phyloP scores from a whole-genome alignment of 2,888 invertebrate species.

The Ophraella communa region DNA sequence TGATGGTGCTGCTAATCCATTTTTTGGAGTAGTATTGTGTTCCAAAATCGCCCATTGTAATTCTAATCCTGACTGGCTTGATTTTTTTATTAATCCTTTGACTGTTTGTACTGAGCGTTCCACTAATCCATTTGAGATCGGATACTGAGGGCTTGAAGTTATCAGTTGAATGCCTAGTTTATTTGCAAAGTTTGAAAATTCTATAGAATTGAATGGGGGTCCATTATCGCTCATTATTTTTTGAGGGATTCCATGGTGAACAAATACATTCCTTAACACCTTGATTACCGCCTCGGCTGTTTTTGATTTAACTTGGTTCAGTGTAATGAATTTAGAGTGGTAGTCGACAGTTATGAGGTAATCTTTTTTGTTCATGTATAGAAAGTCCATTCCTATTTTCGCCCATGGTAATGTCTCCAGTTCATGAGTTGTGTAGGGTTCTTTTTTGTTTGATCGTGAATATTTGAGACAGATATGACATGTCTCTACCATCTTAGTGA shows the following conservation, averaged over 20 bases:
- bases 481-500: too few relatives aligned
- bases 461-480: too few relatives aligned
- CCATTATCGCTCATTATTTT: slow-evolving; percentile 32
- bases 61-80: background rate
- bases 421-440: slow-evolving; percentile 24
- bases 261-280: too few relatives aligned
- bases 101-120: slow-evolving; percentile 38
- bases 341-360: too few relatives aligned
- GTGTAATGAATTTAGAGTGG: too few relatives aligned
- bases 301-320: too few relatives aligned
- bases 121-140: slow-evolving; percentile 33
- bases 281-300: too few relatives aligned
- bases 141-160: slow-evolving; percentile 20
- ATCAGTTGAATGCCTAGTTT: slow-evolving; percentile 27
- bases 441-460: too few relatives aligned
- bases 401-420: background rate
- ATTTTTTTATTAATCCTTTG: slow-evolving; percentile 25
- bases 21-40: background rate
- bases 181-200: slow-evolving; percentile 30
- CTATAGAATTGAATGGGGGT: slow-evolving; percentile 30
- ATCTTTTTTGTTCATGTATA: too few relatives aligned
- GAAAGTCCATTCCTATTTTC: too few relatives aligned
- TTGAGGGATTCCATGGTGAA: slow-evolving; percentile 24
- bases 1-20: too few relatives aligned
- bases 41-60: background rate